Percentiles rank a stretch among this genome's conserved stretches.
These are phyloP conservation scores for Trichonephila clavata DNA, from an alignment of 1,140 invertebrate species.

Conservation along the genomic window DNA sequence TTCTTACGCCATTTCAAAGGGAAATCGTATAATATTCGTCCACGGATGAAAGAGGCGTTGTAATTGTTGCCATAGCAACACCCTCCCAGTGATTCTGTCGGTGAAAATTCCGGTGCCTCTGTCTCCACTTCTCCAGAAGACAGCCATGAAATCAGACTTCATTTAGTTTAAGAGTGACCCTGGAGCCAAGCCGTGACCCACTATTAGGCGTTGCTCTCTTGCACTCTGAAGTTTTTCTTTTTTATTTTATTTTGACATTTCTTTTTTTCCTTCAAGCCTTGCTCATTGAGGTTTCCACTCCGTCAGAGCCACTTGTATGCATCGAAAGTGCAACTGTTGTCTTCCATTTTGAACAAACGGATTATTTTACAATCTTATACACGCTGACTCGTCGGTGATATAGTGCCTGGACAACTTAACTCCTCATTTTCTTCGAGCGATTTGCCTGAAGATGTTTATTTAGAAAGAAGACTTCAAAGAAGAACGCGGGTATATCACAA, in stretches of 20 bases:
- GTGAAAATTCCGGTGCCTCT: conserved; percentile 28
- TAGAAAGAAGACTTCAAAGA: neutral
- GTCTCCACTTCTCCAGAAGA: neutral
- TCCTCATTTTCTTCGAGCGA: neutral
- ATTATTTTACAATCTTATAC: neutral
- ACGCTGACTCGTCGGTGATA: neutral
- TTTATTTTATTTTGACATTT: conserved; percentile 10
- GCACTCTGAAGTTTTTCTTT: neutral
- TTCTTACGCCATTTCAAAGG: neutral
- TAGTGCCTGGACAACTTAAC: neutral
- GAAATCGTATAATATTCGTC: conserved; percentile 52
- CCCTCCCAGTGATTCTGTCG: conserved; percentile 49
- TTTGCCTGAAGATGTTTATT: neutral
- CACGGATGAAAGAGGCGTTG: conserved; percentile 32
- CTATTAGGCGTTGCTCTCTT: conserved; percentile 59
- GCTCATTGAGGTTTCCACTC: neutral
- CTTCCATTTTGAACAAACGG: neutral
- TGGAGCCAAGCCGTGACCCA: conserved; percentile 73
- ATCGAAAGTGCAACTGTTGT: conserved; percentile 48
- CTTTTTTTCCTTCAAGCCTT: neutral
- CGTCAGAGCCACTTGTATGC: conserved; percentile 21
- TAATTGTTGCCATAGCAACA: conserved; percentile 59
- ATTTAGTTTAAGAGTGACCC: conserved; percentile 46
- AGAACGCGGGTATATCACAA: neutral
- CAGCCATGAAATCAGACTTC: conserved; percentile 64